Base-by-base conservation (phyloP, 64 coral and sea anemone species). In the Astreopora myriophthalma region DNA sequence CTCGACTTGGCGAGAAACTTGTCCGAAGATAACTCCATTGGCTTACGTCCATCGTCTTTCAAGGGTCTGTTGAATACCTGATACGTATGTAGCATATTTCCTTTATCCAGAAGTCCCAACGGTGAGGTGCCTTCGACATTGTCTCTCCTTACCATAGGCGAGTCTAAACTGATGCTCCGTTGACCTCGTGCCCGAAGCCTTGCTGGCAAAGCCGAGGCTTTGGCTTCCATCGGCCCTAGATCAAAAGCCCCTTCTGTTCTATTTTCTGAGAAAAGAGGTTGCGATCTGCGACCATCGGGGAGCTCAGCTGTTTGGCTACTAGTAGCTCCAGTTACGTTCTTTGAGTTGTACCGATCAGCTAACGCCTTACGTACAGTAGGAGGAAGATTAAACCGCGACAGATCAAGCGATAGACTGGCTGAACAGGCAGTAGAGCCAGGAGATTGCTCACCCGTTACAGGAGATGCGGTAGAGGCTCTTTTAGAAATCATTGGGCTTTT, bases 161-260 rank as follows among this genome's bases (percentile, higher is more conserved):
- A 92, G 49, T 92, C 90, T 64, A 92, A 77, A 26, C 90, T 92
- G 4, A 77, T 48, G 75, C 90, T 92, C 17, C 90, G 16, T 22
- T 92, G 79, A 34, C 72, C 79, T 35, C 87, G 48, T 38, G 16
- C 3, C 1, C 79, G 74, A 48, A 89, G 87, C 52, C 87, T 37
- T 48, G 73, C 75, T 49, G 60, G 88, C 23, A 90, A 79, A 12
- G 77, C 48, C 4, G 79, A 83, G 6, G 58, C 26, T 64, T 83
- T 83, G 1, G 33, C 34, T 64, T 33, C 17, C 51, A 55, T n/a
- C n/a, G n/a, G 3, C 3, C 10, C 32, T 0, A 20, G 52, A 16
- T 83, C 58, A 64, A 64, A 25, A 19, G 20, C 11, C 16, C 16
- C 57, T n/a, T 83, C 55, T 2, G 55, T 83, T 33, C 28, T 63